Percentiles rank a stretch among this genome's conserved stretches.
Conservation (phyloP, 2,797 vertebrate species). For the Paratrypauchen microcephalus region DNA sequence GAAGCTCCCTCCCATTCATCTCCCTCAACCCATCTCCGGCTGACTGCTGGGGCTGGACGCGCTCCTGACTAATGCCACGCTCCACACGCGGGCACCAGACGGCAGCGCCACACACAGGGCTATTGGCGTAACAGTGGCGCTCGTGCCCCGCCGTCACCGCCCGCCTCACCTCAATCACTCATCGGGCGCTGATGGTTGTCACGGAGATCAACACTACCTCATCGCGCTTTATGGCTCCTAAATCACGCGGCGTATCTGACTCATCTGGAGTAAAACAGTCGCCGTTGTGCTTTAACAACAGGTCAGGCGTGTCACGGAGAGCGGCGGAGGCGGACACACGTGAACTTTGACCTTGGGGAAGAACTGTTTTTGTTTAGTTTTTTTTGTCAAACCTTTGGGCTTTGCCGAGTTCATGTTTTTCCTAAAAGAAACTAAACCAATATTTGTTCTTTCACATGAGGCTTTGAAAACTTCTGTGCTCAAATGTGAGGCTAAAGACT, state of each 20-base stretch:
- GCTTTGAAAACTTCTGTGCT: no score
- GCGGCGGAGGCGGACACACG: slow-evolving; percentile 8
- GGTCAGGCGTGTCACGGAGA: slow-evolving; percentile 54
- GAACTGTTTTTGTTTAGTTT: slow-evolving; percentile 12
- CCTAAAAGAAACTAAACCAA: neutral
- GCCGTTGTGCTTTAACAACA: slow-evolving; percentile 58
- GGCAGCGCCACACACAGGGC: slow-evolving; percentile 60
- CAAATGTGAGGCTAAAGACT: no score
- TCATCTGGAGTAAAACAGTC: slow-evolving; percentile 62
- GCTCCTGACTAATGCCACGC: slow-evolving; percentile 76
- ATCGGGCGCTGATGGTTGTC: slow-evolving; percentile 59
- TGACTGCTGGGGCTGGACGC: slow-evolving; percentile 72
- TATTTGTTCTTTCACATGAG: neutral
- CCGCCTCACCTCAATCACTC: slow-evolving; percentile 59
- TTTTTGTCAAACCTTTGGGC: no score
- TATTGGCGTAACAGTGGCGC: slow-evolving; percentile 41
- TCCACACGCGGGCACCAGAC: slow-evolving; percentile 68
- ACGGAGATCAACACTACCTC: slow-evolving; percentile 70
- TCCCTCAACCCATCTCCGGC: slow-evolving; percentile 75
- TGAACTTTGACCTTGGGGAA: slow-evolving; percentile 36
- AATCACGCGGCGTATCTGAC: slow-evolving; percentile 62
- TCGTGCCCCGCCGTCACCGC: slow-evolving; percentile 52
- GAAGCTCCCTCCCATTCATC: slow-evolving; percentile 78
- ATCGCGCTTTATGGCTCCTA: slow-evolving; percentile 70
- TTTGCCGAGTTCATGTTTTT: slow-evolving; percentile 9